These are phyloP conservation scores for Chrysolina americana DNA, from an alignment of 2,888 invertebrate genomes.

Conservation along the genomic window DNA sequence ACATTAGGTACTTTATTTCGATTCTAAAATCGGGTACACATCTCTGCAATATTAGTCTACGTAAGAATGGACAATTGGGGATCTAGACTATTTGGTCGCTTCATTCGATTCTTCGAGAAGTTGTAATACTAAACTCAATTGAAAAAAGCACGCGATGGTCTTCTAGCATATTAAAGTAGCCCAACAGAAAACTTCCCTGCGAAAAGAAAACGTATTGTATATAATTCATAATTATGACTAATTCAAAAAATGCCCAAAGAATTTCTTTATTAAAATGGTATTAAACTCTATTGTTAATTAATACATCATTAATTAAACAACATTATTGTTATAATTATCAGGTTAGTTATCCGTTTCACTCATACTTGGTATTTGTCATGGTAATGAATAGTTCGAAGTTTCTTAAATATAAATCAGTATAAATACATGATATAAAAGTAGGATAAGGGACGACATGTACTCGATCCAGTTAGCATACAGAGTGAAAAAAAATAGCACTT, in stretches of 20 bases:
- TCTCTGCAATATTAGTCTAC: slow-evolving; percentile 65
- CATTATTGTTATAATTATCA: slow-evolving; percentile 67
- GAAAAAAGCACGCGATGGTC: slow-evolving; percentile 46
- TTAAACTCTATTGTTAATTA: slow-evolving; percentile 69
- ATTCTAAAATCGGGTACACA: slow-evolving; percentile 66
- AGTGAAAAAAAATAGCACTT: not conserved
- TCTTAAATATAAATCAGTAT: slow-evolving; percentile 68
- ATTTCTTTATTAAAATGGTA: slow-evolving; percentile 68
- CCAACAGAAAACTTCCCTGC: slow-evolving; percentile 48
- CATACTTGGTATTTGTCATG: slow-evolving; percentile 60
- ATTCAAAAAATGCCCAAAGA: slow-evolving; percentile 67
- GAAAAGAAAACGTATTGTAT: slow-evolving; percentile 40
- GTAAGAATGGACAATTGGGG: slow-evolving; percentile 64
- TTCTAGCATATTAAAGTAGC: slow-evolving; percentile 37
- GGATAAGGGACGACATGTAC: slow-evolving; percentile 64
- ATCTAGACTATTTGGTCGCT: slow-evolving; percentile 64
- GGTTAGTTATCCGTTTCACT: slow-evolving; percentile 56
- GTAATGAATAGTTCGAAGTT: slow-evolving; percentile 69
- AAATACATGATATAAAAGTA: slow-evolving; percentile 70
- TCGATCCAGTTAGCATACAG: slow-evolving; percentile 49
- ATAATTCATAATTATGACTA: slow-evolving; percentile 29
- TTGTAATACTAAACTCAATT: slow-evolving; percentile 56
- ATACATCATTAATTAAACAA: slow-evolving; percentile 66
- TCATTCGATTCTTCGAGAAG: slow-evolving; percentile 60
- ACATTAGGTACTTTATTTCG: slow-evolving; percentile 61